These are phyloP conservation scores for Tetropium fuscum DNA, from an alignment of 2,888 invertebrate genomes.

Conservation along the genomic window DNA sequence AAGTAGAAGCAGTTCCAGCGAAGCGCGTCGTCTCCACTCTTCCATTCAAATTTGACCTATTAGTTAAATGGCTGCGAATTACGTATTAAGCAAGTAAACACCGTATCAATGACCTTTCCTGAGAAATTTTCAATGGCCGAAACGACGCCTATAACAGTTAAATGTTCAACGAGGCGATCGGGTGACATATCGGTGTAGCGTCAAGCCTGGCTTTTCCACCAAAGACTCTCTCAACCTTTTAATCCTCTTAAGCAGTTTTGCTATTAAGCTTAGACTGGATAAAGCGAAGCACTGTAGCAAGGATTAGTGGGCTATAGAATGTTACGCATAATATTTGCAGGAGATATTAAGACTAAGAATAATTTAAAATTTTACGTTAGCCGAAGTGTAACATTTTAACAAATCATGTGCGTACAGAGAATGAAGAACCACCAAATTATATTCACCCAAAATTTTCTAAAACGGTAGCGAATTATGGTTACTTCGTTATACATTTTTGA, in stretches of 20 bases:
- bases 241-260: slow-evolving; percentile 36
- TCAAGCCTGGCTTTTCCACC: slow-evolving; percentile 20
- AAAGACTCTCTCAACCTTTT: slow-evolving; percentile 32
- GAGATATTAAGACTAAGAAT: too few species aligned
- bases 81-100: slow-evolving; percentile 25
- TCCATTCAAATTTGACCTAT: slow-evolving; percentile 29
- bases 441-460: too few species aligned
- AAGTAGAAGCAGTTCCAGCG: neutral
- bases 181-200: slow-evolving; percentile 35
- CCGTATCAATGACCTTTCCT: slow-evolving; percentile 31
- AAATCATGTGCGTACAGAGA: too few species aligned
- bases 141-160: slow-evolving; percentile 31
- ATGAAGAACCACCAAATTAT: too few species aligned
- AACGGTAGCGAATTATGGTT: too few species aligned
- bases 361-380: too few species aligned
- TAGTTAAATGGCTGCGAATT: slow-evolving; percentile 24
- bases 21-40: slow-evolving; percentile 3
- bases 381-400: too few species aligned
- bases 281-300: slow-evolving; percentile 28
- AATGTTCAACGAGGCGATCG: slow-evolving; percentile 29
- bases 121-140: slow-evolving; percentile 27
- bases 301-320: slow-evolving; percentile 27
- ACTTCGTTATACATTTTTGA: too few species aligned
- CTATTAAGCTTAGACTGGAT: slow-evolving; percentile 29
- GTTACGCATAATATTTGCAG: slow-evolving; percentile 4